Evolutionary conservation across 2,888 invertebrate species (phyloP).

Genomic region (Chloroclystis v-ata): DNA sequence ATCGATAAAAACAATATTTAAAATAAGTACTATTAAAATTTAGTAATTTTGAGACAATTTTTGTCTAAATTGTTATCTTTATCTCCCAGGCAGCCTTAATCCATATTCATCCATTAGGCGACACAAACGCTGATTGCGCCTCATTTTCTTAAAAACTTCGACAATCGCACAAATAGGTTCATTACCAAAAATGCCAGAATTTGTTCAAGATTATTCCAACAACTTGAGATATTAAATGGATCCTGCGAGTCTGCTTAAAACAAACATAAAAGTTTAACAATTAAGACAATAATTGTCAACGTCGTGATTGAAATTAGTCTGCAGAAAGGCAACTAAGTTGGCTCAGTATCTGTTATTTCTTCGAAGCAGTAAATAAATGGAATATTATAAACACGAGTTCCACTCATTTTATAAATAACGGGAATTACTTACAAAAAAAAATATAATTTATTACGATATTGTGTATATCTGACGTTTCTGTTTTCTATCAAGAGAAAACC

Average conservation of each 20-base stretch:
- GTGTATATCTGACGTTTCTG: no score
- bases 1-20: no score
- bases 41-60: no score
- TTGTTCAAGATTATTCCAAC: conserved; percentile 5
- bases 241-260: neutral
- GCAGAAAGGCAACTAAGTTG: neutral
- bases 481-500: no score
- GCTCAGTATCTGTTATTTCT: no score
- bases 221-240: conserved; percentile 6
- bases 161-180: conserved; percentile 34
- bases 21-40: no score
- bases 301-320: neutral
- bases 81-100: conserved; percentile 5
- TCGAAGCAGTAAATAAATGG: no score
- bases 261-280: conserved; percentile 1
- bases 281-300: neutral
- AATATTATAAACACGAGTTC: no score
- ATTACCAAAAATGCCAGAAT: conserved; percentile 26
- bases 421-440: no score
- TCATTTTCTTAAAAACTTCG: conserved; percentile 35
- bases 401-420: no score
- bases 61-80: conserved; percentile 8
- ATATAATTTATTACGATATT: no score
- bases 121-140: conserved; percentile 24
- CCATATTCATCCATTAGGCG: conserved; percentile 16